Conservation (phyloP, 2,888 invertebrate species). For the Bimastos eiseni region DNA sequence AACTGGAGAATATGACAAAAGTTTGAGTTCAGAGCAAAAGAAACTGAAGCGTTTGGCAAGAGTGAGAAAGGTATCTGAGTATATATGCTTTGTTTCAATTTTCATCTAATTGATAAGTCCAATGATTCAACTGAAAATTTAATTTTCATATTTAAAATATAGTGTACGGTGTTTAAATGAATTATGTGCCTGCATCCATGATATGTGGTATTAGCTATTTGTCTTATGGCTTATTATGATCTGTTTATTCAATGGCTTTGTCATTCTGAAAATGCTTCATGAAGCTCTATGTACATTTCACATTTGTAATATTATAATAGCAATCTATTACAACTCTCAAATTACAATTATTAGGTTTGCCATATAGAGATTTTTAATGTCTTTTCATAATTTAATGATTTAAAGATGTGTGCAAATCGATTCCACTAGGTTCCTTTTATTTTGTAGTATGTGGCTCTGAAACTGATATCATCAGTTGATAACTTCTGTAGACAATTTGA, state of each 20-base stretch:
- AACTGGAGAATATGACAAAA: slow-evolving; percentile 78
- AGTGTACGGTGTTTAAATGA: neutral
- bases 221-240: neutral
- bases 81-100: slow-evolving; percentile 29
- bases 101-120: neutral
- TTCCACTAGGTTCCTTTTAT: neutral
- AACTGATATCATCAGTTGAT: neutral
- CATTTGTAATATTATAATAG: no score
- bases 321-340: neutral
- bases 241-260: neutral
- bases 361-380: neutral
- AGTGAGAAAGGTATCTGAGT: slow-evolving; percentile 67
- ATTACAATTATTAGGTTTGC: neutral
- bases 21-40: slow-evolving; percentile 76
- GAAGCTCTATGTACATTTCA: neutral
- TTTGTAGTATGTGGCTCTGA: neutral
- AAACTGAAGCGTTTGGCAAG: slow-evolving; percentile 81
- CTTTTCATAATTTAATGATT: neutral
- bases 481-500: neutral
- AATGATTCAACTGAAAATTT: neutral
- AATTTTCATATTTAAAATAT: no score
- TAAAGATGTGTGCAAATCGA: neutral
- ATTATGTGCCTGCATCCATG: neutral
- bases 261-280: neutral
- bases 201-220: neutral